A percentile compares a stretch with the other conserved stretches of the same genome.
Evolutionary conservation across 2,797 vertebrate species (phyloP).

Genomic region (Pygocentrus nattereri): DNA sequence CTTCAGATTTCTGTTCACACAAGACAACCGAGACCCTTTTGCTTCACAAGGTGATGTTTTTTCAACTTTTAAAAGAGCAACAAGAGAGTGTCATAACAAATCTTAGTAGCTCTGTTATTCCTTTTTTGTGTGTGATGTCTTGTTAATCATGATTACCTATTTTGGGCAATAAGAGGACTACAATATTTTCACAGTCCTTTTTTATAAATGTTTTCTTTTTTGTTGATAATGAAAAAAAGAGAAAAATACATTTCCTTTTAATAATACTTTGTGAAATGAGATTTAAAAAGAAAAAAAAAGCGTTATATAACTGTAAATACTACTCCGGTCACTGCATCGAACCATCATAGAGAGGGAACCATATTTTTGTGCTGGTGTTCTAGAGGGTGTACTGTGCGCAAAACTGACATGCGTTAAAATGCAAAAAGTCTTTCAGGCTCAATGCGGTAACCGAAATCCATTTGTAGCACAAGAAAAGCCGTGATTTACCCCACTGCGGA

Average conservation of each 20-base stretch:
- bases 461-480: constrained; percentile 70
- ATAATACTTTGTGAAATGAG: constrained; percentile 79
- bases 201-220: constrained; percentile 90
- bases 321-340: constrained; percentile 86
- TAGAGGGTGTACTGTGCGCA: constrained; percentile 79
- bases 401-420: constrained; percentile 54
- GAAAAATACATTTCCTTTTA: constrained; percentile 79
- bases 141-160: constrained; percentile 87
- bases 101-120: constrained; percentile 78
- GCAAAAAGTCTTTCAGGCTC: constrained; percentile 55
- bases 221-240: constrained; percentile 74
- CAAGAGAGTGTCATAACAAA: constrained; percentile 75
- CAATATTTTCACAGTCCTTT: constrained; percentile 84
- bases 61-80: constrained; percentile 66
- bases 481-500: constrained; percentile 72
- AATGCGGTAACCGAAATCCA: constrained; percentile 63
- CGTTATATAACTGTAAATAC: constrained; percentile 84
- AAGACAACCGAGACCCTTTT: constrained; percentile 67
- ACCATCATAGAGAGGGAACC: constrained; percentile 84
- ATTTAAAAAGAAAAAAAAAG: constrained; percentile 77
- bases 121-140: constrained; percentile 77
- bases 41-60: constrained; percentile 63
- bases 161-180: constrained; percentile 94
- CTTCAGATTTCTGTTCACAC: constrained; percentile 74
- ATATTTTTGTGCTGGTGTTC: constrained; percentile 89